These are phyloP conservation scores for Euplagia quadripunctaria DNA, from an alignment of 2,888 invertebrate species.

Conservation along the genomic window DNA sequence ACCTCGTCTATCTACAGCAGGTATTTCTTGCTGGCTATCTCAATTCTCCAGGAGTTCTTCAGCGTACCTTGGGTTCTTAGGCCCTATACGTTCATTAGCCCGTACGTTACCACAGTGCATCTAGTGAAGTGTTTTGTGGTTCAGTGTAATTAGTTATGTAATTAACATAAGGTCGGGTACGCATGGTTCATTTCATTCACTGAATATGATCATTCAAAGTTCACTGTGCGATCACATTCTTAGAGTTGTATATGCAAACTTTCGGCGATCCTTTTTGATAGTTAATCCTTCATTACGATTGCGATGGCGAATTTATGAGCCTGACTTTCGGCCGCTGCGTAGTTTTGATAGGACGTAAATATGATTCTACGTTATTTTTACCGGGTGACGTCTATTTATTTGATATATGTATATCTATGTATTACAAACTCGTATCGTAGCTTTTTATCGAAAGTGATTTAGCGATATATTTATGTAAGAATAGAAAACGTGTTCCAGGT, in stretches of 20 bases:
- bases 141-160: constrained; percentile 50
- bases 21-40: constrained; percentile 79
- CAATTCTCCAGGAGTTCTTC: constrained; percentile 72
- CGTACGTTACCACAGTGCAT: constrained; percentile 71
- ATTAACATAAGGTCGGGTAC: constrained; percentile 35
- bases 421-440: neutral
- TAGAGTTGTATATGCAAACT: constrained; percentile 26
- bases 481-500: neutral
- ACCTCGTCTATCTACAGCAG: constrained; percentile 84
- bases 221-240: constrained; percentile 28
- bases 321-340: neutral
- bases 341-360: constrained; percentile 22
- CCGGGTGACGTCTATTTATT: constrained; percentile 26
- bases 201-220: constrained; percentile 29
- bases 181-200: constrained; percentile 45
- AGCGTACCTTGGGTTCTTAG: constrained; percentile 77
- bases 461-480: neutral
- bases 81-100: constrained; percentile 47
- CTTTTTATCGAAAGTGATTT: neutral
- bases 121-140: constrained; percentile 56
- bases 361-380: constrained; percentile 34
- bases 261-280: constrained; percentile 5
- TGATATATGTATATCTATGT: constrained; percentile 21
- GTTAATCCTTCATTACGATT: neutral
- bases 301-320: neutral